A percentile compares a stretch with the other conserved stretches of the same genome.
phyloP scores from a whole-genome alignment of 2,888 invertebrate species.

The Lamellibrachia satsuma region DNA sequence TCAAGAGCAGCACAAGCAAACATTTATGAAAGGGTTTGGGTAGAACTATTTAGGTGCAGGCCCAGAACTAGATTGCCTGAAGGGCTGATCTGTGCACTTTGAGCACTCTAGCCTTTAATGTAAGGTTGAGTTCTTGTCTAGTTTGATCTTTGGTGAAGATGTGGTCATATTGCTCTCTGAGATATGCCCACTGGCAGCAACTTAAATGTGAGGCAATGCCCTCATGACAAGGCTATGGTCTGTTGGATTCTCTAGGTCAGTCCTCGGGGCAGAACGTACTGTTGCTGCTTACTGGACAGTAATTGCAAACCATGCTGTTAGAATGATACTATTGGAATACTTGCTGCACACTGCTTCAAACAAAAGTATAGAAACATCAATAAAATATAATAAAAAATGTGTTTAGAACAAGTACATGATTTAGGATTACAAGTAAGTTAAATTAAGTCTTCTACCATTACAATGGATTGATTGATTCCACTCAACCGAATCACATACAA shows the following conservation, averaged over 20 bases:
- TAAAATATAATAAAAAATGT: too few relatives aligned
- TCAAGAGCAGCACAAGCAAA: not conserved
- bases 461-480: too few relatives aligned
- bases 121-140: not conserved
- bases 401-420: too few relatives aligned
- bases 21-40: not conserved
- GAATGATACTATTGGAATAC: not conserved
- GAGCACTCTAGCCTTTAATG: not conserved
- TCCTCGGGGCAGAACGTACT: not conserved
- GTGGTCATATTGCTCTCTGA: not conserved
- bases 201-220: not conserved
- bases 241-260: not conserved
- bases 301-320: not conserved
- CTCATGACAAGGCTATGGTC: not conserved
- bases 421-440: too few relatives aligned
- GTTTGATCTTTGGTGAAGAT: not conserved
- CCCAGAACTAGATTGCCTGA: not conserved
- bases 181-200: not conserved
- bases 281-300: not conserved
- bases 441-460: too few relatives aligned
- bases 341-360: not conserved
- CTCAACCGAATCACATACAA: too few relatives aligned
- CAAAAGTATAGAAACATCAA: too few relatives aligned
- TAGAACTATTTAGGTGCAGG: not conserved
- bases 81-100: not conserved